Evolutionary conservation across 2,113 vertebrate genomes (phyloP), one percentile per base, ranked within the genome.

Genomic region (Cnemophilus loriae): DNA sequence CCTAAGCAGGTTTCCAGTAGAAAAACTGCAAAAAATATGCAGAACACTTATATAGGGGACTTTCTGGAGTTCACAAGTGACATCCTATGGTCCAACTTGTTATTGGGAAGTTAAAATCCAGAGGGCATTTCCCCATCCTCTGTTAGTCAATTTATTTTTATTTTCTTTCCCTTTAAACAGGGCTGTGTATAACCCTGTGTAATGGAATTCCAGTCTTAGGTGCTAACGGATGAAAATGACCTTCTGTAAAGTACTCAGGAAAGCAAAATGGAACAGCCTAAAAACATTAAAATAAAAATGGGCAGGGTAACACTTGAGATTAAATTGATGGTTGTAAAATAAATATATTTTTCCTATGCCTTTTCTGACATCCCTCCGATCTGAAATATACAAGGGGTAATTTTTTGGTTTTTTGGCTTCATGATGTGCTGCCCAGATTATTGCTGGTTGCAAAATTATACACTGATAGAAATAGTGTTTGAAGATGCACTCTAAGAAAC

Each of bases 81-180:
- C 0, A 0, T 56, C 30, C 47, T 50, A 1, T 37, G 15, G 37
- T 53, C 26, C 20, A 13, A 3, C 3, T 57, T 52, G 3, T 56
- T 52, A 67, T 13, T 8, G 23, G 16, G 35, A 80, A n/a, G 10
- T 39, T 89, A 63, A 88, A 89, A 75, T 76, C 68, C 74, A 11
- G 35, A n/a, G 21, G 5, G 9, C 5, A 16, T 50, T 91, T 81
- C 22, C 44, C 11, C 17, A 57, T 56, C 28, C 26, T 61, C 9
- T 67, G 65, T 67, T 22, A 24, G 33, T 52, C 12, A 71, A 42
- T n/a, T n/a, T n/a, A n/a, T n/a, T n/a, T 67, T 86, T 70, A 39
- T 85, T 95, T 90, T 78, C 11, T 41, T 64, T 37, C 13, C 26
- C 86, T 90, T 84, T 75, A 55, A 90, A 33, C 12, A 46, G 8